These are phyloP conservation scores for Tuberolachnus salignus DNA, from an alignment of 2,888 invertebrate genomes.

Conservation along the genomic window DNA sequence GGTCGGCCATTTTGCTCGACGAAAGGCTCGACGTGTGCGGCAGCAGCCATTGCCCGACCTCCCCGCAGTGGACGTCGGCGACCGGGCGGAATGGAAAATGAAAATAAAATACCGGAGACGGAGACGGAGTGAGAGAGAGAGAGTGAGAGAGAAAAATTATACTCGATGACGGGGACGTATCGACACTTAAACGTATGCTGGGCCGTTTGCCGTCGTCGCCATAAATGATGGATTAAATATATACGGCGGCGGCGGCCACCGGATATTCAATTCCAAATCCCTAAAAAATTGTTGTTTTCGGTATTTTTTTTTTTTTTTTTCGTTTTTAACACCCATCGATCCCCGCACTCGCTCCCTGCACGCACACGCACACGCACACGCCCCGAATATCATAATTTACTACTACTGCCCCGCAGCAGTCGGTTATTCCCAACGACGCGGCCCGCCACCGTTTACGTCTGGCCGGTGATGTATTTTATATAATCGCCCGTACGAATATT, in stretches of 20 bases:
- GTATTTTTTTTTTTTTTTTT: neutral
- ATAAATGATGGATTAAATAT: constrained; percentile 53
- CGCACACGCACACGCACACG: too few species aligned
- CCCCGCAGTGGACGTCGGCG: constrained; percentile 1
- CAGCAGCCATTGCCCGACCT: constrained; percentile 53
- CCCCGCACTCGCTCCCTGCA: neutral
- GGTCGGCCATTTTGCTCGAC: constrained; percentile 55
- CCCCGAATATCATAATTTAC: constrained; percentile 29
- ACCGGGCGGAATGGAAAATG: neutral
- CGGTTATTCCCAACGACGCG: neutral
- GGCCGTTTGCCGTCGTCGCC: constrained; percentile 50
- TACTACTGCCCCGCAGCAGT: neutral
- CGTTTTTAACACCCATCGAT: constrained; percentile 9
- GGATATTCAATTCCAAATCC: constrained; percentile 52
- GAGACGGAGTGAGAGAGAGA: neutral
- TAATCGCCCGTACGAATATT: too few species aligned
- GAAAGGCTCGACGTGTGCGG: constrained; percentile 34
- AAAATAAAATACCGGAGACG: neutral
- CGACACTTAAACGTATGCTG: constrained; percentile 55
- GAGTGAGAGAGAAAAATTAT: constrained; percentile 11
- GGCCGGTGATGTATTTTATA: too few species aligned
- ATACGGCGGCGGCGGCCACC: constrained; percentile 13
- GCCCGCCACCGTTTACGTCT: neutral
- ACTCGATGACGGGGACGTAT: constrained; percentile 51
- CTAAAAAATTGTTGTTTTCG: constrained; percentile 31